Percentiles rank a stretch among this genome's conserved stretches.
These are phyloP conservation scores for Acrossocheilus fasciatus DNA, from an alignment of 2,797 vertebrate genomes.

Conservation along the genomic window DNA sequence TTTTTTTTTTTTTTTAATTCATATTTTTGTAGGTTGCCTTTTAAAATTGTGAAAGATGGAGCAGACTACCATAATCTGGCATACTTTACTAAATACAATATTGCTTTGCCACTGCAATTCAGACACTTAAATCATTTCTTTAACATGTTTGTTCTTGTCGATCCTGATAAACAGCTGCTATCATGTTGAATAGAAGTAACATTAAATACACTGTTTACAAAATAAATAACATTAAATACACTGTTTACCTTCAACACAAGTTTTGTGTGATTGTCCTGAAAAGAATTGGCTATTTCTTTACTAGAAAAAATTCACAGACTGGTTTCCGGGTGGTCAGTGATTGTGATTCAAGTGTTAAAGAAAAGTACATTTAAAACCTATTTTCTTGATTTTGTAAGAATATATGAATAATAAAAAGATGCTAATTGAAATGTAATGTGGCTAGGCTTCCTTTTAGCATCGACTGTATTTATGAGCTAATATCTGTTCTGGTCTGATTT, in stretches of 20 bases:
- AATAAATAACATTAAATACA: neutral
- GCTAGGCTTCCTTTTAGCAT: neutral
- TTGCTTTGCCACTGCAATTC: neutral
- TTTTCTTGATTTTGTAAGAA: neutral
- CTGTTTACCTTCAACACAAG: neutral
- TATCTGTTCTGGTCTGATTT: constrained; percentile 17
- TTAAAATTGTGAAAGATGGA: too few species aligned
- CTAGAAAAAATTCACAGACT: too few species aligned
- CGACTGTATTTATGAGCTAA: neutral
- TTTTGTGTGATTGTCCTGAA: neutral
- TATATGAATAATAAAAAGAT: neutral
- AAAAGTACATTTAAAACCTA: neutral
- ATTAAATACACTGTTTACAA: neutral
- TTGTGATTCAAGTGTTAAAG: neutral
- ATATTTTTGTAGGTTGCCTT: too few species aligned
- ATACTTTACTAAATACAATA: neutral
- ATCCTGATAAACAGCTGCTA: neutral
- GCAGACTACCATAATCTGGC: neutral
- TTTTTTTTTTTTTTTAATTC: too few species aligned
- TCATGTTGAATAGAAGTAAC: neutral
- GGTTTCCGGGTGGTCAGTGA: neutral
- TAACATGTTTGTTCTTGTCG: neutral
- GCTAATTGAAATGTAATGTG: neutral
- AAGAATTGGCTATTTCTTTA: too few species aligned
- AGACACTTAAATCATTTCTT: neutral